A percentile compares a stretch with the other conserved stretches of the same genome.
phyloP scores from a whole-genome alignment of 2,888 invertebrate genomes.

The Caenorhabditis uteleia region DNA sequence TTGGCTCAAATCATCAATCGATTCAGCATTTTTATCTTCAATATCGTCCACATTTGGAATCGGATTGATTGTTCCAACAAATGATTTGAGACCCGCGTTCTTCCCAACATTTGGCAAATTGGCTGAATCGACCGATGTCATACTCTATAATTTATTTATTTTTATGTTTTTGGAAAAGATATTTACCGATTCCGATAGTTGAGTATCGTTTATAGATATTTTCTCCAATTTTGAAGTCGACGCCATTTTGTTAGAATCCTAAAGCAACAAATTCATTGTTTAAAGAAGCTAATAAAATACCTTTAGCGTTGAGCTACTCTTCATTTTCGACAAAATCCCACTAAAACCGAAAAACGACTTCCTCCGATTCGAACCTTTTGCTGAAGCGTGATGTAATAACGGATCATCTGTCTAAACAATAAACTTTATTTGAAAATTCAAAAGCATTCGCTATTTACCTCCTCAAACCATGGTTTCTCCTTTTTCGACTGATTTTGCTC shows the following conservation, averaged over 20 bases:
- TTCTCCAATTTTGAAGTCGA: slow-evolving; percentile 21
- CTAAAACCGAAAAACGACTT: slow-evolving; percentile 19
- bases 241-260: neutral
- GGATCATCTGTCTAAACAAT: slow-evolving; percentile 1
- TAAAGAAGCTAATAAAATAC: neutral
- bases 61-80: too few species aligned
- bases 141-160: slow-evolving; percentile 1
- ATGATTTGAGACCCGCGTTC: slow-evolving; percentile 21
- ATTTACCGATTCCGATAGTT: slow-evolving; percentile 22
- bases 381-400: neutral
- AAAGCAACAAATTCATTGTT: neutral
- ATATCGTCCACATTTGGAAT: neutral
- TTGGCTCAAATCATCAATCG: neutral
- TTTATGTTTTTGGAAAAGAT: neutral
- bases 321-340: slow-evolving; percentile 20
- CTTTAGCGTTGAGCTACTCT: slow-evolving; percentile 12
- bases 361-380: slow-evolving; percentile 7
- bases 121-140: slow-evolving; percentile 22
- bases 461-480: slow-evolving; percentile 26
- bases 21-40: neutral
- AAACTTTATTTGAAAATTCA: neutral
- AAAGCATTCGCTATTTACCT: too few species aligned
- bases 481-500: slow-evolving; percentile 21
- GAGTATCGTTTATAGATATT: slow-evolving; percentile 8
- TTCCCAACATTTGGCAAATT: slow-evolving; percentile 21